Evolutionary conservation across 2,888 invertebrate genomes (phyloP).

Genomic region (Drosophila sordidula): DNA sequence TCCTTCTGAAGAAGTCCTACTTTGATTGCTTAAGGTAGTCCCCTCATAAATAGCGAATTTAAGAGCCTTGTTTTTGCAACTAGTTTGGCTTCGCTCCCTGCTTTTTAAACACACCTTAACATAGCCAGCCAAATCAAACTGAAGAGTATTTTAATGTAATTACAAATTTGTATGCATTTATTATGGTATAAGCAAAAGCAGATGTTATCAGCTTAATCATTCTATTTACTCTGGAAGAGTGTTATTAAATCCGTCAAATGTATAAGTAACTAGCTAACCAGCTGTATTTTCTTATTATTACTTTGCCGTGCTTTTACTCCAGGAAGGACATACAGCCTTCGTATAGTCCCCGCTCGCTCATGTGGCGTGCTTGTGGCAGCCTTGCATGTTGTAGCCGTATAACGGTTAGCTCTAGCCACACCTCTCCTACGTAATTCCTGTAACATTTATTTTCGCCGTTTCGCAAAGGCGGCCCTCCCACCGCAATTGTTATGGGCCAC

Average conservation of each 20-base stretch:
- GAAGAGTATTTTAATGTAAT: not conserved
- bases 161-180: not conserved
- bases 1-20: too few relatives aligned
- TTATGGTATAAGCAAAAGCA: too few relatives aligned
- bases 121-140: too few relatives aligned
- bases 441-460: conserved; percentile 38
- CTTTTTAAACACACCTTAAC: too few relatives aligned
- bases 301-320: not conserved
- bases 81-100: too few relatives aligned
- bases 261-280: too few relatives aligned
- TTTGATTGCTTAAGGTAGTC: too few relatives aligned
- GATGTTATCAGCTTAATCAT: not conserved
- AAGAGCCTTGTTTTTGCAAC: too few relatives aligned
- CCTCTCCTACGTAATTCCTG: conserved; percentile 51
- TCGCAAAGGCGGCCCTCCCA: conserved; percentile 13
- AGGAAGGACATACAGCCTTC: conserved; percentile 11
- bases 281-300: too few relatives aligned
- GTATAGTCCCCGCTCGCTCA: conserved; percentile 4
- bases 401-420: conserved; percentile 47
- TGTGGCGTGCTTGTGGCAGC: conserved; percentile 55
- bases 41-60: too few relatives aligned
- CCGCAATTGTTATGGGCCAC: conserved; percentile 41
- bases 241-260: too few relatives aligned
- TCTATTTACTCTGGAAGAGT: too few relatives aligned
- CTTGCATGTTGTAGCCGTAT: conserved; percentile 75